Percentiles rank a stretch among this genome's conserved stretches.
These are phyloP conservation scores for Aplocera efformata DNA, from an alignment of 2,888 invertebrate species.

Conservation along the genomic window DNA sequence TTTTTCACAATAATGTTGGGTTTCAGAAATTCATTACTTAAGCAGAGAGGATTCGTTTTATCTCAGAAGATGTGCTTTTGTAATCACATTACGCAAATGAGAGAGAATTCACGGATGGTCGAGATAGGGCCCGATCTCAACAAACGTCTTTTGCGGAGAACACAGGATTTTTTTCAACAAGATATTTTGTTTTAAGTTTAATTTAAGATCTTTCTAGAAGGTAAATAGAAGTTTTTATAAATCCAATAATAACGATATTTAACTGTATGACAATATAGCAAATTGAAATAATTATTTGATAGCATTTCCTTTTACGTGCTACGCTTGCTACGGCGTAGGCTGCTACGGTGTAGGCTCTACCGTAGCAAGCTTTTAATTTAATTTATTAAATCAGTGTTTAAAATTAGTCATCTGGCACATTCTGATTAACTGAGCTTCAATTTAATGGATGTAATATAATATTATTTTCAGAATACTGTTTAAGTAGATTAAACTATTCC, in stretches of 20 bases:
- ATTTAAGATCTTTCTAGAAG: too few species aligned
- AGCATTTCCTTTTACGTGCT: conserved; percentile 72
- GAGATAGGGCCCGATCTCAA: conserved; percentile 70
- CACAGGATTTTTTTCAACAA: conserved; percentile 48
- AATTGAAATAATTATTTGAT: too few species aligned
- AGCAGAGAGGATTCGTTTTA: conserved; percentile 71
- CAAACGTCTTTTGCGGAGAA: conserved; percentile 65
- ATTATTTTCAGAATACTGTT: too few species aligned
- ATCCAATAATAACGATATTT: too few species aligned
- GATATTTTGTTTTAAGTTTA: conserved; percentile 46
- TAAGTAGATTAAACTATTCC: too few species aligned
- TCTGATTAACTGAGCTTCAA: conserved; percentile 36
- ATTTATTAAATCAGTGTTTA: too few species aligned
- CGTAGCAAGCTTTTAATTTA: too few species aligned
- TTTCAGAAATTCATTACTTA: conserved; percentile 74
- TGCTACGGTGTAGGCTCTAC: too few species aligned
- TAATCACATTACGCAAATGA: conserved; percentile 79
- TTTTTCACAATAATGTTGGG: conserved; percentile 54
- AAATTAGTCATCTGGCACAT: too few species aligned
- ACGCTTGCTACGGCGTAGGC: conserved; percentile 58
- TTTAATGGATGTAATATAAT: too few species aligned
- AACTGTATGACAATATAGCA: too few species aligned
- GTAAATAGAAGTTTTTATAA: too few species aligned
- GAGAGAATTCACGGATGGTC: conserved; percentile 71
- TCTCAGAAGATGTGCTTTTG: conserved; percentile 77